Percentiles rank a stretch among this genome's conserved stretches.
phyloP scores from a whole-genome alignment of 1,140 invertebrate species.

The Drosophila gunungcola region DNA sequence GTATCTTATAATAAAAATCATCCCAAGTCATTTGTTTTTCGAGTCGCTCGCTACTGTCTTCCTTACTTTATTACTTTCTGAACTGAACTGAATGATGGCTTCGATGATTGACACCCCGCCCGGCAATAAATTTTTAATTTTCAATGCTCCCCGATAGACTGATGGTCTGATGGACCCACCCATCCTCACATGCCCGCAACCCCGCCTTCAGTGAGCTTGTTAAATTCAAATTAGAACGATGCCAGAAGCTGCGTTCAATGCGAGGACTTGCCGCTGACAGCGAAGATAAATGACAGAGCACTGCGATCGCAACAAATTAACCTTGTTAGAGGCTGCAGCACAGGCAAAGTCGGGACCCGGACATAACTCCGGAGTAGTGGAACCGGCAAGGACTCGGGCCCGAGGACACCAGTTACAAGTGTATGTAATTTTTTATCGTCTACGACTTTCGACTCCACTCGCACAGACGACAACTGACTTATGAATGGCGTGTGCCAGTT shows the following conservation, averaged over 20 bases:
- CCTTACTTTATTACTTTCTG: constrained; percentile 48
- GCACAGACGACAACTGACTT: constrained; percentile 64
- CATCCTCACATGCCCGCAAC: background rate
- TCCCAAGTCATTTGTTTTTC: background rate
- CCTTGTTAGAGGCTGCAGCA: constrained; percentile 68
- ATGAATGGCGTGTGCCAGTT: constrained; percentile 71
- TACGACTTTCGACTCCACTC: constrained; percentile 33
- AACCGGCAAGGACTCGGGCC: constrained; percentile 5
- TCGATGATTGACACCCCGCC: constrained; percentile 73
- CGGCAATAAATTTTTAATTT: constrained; percentile 83
- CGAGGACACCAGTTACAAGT: constrained; percentile 71
- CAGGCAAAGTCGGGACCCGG: constrained; percentile 21
- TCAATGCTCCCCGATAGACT: constrained; percentile 69
- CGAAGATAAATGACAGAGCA: constrained; percentile 79
- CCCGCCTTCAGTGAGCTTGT: constrained; percentile 56
- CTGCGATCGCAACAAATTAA: constrained; percentile 82
- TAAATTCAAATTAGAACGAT: constrained; percentile 81
- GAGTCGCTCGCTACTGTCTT: constrained; percentile 4
- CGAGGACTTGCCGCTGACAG: constrained; percentile 69
- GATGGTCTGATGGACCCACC: constrained; percentile 33
- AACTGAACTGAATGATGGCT: constrained; percentile 29
- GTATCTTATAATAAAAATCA: too few species aligned
- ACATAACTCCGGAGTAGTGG: constrained; percentile 28
- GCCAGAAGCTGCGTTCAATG: constrained; percentile 25
- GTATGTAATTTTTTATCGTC: constrained; percentile 84